These are phyloP conservation scores for Augiades crinisus DNA, from an alignment of 2,888 invertebrate genomes.

Conservation along the genomic window DNA sequence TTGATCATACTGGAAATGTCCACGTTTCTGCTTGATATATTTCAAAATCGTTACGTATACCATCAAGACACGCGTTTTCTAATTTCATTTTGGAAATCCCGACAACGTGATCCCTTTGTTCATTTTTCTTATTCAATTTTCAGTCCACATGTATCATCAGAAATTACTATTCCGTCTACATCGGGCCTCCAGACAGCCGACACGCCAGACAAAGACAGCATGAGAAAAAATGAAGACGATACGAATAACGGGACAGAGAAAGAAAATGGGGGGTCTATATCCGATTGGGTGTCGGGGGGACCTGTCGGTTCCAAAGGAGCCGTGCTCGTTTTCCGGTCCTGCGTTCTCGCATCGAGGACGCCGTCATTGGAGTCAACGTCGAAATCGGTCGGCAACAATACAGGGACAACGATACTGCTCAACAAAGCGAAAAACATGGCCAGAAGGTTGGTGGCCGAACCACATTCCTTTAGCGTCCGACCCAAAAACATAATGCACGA, in stretches of 20 bases:
- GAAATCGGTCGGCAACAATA: conserved; percentile 64
- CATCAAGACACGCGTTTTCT: not conserved
- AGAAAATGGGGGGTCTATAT: conserved; percentile 55
- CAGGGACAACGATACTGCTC: conserved; percentile 63
- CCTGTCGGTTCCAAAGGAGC: conserved; percentile 83
- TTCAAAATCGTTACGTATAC: not conserved
- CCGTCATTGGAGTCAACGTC: conserved; percentile 72
- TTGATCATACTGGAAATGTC: conserved; percentile 2
- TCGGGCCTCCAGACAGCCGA: conserved; percentile 58
- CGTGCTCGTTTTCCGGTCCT: conserved; percentile 85
- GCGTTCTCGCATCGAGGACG: conserved; percentile 77
- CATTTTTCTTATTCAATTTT: conserved; percentile 34
- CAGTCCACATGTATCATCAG: conserved; percentile 79
- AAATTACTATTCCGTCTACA: conserved; percentile 69
- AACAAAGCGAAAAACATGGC: conserved; percentile 77
- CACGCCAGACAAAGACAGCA: conserved; percentile 53
- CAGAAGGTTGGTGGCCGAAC: conserved; percentile 63
- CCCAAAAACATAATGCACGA: conserved; percentile 75
- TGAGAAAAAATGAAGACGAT: conserved; percentile 71
- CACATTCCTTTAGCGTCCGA: conserved; percentile 62
- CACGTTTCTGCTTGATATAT: conserved; percentile 4
- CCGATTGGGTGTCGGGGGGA: conserved; percentile 82
- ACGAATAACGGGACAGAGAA: conserved; percentile 45
- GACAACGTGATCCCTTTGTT: not conserved
- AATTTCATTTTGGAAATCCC: not conserved